A percentile compares a stretch with the other conserved stretches of the same genome.
phyloP scores from a whole-genome alignment of 2,888 invertebrate species.

The Torymus auratus region DNA sequence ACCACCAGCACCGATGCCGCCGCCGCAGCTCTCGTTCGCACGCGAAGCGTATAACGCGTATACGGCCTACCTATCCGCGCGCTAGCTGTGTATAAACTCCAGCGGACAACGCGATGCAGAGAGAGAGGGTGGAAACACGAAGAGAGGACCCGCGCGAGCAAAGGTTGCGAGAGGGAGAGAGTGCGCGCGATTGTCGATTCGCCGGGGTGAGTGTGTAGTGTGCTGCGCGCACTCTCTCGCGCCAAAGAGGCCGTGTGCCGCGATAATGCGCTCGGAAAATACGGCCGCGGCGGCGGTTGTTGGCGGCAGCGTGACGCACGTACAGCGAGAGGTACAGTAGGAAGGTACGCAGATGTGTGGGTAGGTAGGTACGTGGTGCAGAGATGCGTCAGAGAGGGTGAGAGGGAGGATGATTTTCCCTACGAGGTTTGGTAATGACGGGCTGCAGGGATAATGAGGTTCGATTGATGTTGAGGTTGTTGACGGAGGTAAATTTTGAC shows the following conservation, averaged over 20 bases:
- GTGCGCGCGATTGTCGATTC: constrained; percentile 30
- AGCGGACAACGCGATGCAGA: constrained; percentile 31
- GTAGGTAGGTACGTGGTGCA: background rate
- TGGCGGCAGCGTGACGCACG: too few species aligned
- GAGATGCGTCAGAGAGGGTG: background rate
- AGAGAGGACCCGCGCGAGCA: constrained; percentile 27
- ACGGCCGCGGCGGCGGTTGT: background rate
- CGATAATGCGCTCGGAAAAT: constrained; percentile 34
- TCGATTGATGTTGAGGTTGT: too few species aligned
- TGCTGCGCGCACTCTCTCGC: too few species aligned
- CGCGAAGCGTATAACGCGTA: constrained; percentile 22
- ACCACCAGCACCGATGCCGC: too few species aligned
- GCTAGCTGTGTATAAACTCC: constrained; percentile 18
- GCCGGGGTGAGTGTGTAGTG: background rate
- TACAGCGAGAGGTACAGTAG: background rate
- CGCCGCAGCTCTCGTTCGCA: constrained; percentile 15
- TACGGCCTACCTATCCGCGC: constrained; percentile 20
- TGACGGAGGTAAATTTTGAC: too few species aligned
- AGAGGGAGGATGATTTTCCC: too few species aligned
- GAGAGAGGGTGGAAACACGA: constrained; percentile 21
- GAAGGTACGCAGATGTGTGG: background rate
- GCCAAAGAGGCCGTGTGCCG: constrained; percentile 6
- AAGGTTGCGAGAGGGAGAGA: background rate
- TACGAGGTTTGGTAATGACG: too few species aligned
- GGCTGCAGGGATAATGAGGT: too few species aligned